Evolutionary conservation across 2,113 vertebrate genomes (phyloP), one percentile per base, ranked within the genome.

Genomic region (Passer domesticus): DNA sequence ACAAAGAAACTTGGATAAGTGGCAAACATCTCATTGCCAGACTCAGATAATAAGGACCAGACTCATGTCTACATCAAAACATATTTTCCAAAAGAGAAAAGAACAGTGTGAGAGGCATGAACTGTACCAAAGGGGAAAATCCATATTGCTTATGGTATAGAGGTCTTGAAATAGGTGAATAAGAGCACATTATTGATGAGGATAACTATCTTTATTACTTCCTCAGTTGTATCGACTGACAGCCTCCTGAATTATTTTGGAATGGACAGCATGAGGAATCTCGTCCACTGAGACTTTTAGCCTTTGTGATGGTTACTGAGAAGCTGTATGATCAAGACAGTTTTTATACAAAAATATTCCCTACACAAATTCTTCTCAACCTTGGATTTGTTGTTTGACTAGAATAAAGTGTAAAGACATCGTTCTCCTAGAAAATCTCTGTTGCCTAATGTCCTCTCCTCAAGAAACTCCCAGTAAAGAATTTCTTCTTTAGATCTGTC

Each of bases 31-130:
- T 72, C 10, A 52, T 50, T 82, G 21, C 41, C 76, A 43, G 30
- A n/a, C n/a, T 75, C 35, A 44, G 30, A 52, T 19, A 9, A 8
- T 62, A 70, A 70, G 25, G 60, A 35, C 30, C 33, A 72, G 44
- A 56, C 16, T 5, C 0, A 4, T 35, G 24, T 39, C 35, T 83
- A 47, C 28, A 27, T 39, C 0, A 0, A 77, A 77, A 72, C 15
- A 39, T 31, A 4, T 12, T 46, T 85, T 41, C 37, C 2, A 3
- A 66, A 75, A 43, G 33, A n/a, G 9, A 70, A 63, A 35, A 89
- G 8, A 27, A 67, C n/a, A 56, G 43, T 35, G n/a, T 49, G 41
- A 77, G 8, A 55, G 43, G 43, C 4, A 14, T 37, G 5, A 78
- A 58, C 20, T 39, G 17, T 75, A 78, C 39, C 2, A 5, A 85